Evolutionary conservation across 2,113 vertebrate species (phyloP).

Genomic region (Hydropotes inermis): DNA sequence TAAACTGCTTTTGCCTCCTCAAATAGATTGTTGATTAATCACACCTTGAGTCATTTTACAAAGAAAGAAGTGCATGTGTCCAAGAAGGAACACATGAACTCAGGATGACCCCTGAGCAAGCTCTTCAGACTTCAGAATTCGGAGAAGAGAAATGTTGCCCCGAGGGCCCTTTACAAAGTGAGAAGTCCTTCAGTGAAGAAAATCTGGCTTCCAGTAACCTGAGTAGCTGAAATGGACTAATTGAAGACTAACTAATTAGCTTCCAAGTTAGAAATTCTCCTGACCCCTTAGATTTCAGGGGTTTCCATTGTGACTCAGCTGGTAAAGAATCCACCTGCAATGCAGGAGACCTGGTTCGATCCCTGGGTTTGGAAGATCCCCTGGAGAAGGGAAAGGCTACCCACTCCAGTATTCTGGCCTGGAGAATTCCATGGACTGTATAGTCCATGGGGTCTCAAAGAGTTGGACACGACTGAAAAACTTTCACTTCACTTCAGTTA

Average conservation of each 20-base stretch:
- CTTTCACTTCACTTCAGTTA: too few relatives aligned
- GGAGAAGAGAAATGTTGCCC: neutral
- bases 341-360: too few relatives aligned
- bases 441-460: too few relatives aligned
- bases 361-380: too few relatives aligned
- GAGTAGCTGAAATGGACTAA: neutral
- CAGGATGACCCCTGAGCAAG: neutral
- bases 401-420: too few relatives aligned
- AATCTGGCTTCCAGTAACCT: neutral
- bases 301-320: too few relatives aligned
- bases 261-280: neutral
- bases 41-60: neutral
- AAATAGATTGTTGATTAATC: neutral
- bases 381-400: too few relatives aligned
- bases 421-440: too few relatives aligned
- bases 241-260: neutral
- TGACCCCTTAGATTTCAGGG: neutral
- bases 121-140: neutral
- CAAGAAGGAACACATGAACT: neutral
- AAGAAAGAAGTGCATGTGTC: neutral
- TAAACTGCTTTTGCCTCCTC: neutral
- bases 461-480: too few relatives aligned
- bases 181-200: neutral
- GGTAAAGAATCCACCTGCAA: too few relatives aligned
- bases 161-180: neutral